These are phyloP conservation scores for Coenonympha glycerion DNA, from an alignment of 2,888 invertebrate genomes.

Conservation along the genomic window DNA sequence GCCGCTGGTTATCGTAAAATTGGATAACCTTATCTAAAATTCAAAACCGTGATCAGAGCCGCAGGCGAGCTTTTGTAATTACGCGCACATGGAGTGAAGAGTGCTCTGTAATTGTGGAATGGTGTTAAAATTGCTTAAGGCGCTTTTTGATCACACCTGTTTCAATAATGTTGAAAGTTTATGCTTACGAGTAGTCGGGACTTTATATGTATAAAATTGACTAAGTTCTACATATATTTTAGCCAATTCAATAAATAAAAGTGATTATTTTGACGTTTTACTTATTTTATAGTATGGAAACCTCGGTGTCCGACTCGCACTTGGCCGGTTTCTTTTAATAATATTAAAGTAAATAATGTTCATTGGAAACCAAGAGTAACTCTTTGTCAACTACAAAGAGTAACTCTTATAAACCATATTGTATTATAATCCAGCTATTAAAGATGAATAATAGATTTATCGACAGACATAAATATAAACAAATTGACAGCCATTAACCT, in stretches of 20 bases:
- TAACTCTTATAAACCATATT: no score
- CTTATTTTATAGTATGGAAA: no score
- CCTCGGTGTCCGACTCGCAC: no score
- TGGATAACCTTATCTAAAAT: neutral
- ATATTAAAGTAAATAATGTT: no score
- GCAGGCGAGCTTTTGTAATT: slow-evolving; percentile 11
- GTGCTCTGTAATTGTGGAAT: slow-evolving; percentile 18
- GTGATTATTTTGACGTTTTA: no score
- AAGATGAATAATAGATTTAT: neutral
- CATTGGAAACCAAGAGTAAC: no score
- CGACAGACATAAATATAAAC: slow-evolving; percentile 3
- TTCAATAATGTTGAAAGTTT: slow-evolving; percentile 4
- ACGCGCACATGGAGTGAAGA: slow-evolving; percentile 15
- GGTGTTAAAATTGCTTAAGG: slow-evolving; percentile 26
- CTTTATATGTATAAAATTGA: neutral
- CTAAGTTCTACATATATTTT: neutral
- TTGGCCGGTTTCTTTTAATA: no score
- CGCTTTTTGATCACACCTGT: slow-evolving; percentile 24
- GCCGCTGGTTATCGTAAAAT: neutral
- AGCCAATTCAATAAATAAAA: no score
- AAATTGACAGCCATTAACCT: neutral
- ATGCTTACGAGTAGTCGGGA: slow-evolving; percentile 11
- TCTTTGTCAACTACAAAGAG: no score
- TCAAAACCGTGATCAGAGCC: slow-evolving; percentile 10
- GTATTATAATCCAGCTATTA: no score